Evolutionary conservation across 2,113 vertebrate genomes (phyloP).

Genomic region (Pelecanoides urinatrix): DNA sequence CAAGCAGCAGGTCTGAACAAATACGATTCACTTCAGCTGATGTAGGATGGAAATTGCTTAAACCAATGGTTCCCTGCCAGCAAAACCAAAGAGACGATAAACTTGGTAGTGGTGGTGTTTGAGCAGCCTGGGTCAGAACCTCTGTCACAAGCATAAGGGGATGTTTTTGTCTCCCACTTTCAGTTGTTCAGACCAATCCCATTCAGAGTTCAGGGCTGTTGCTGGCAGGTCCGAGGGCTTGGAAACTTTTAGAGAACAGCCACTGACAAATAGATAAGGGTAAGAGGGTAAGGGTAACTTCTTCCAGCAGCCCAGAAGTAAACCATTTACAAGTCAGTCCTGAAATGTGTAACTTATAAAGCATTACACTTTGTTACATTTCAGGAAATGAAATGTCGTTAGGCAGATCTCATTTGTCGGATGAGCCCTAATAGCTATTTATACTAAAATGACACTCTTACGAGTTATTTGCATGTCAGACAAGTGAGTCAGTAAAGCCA

Average conservation of each 20-base stretch:
- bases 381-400: conserved; percentile 15
- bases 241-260: neutral
- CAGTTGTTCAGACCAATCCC: neutral
- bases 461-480: conserved; percentile 40
- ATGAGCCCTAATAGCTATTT: conserved; percentile 38
- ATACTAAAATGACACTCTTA: conserved; percentile 17
- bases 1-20: neutral
- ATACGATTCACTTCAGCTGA: neutral
- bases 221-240: neutral
- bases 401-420: conserved; percentile 34
- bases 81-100: neutral
- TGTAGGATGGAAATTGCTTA: neutral
- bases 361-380: neutral
- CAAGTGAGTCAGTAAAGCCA: conserved; percentile 45
- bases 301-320: neutral
- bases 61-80: neutral
- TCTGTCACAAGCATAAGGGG: neutral
- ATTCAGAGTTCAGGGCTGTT: neutral
- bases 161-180: neutral
- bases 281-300: neutral
- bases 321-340: neutral
- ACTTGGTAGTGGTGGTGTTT: neutral
- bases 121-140: neutral
- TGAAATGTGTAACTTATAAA: neutral
- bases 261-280: neutral